Percentiles rank a stretch among this genome's conserved stretches.
phyloP scores from a whole-genome alignment of 2,888 invertebrate genomes.

The Callyntrura guangdongensis region DNA sequence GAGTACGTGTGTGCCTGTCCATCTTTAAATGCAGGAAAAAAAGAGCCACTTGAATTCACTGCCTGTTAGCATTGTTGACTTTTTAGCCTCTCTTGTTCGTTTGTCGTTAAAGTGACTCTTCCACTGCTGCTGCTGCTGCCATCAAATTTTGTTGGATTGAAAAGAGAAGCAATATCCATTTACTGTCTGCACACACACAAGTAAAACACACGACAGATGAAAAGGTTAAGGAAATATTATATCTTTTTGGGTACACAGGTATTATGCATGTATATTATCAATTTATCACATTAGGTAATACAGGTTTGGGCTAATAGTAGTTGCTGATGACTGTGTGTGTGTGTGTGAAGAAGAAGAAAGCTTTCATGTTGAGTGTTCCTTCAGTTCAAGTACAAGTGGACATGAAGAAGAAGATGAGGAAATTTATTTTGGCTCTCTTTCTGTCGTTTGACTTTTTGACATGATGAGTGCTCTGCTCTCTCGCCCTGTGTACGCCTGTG shows the following conservation, averaged over 20 bases:
- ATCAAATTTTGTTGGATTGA: conserved; percentile 29
- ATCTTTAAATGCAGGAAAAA: conserved; percentile 62
- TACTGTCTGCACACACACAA: neutral
- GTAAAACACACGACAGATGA: too few species aligned
- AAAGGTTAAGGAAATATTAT: conserved; percentile 42
- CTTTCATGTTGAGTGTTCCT: conserved; percentile 58
- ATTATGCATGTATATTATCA: neutral
- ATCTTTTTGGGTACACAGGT: neutral
- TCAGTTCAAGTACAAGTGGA: conserved; percentile 68
- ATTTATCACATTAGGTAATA: neutral
- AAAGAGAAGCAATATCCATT: neutral
- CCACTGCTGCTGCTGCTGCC: neutral
- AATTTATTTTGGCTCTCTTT: conserved; percentile 51
- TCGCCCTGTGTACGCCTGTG: neutral
- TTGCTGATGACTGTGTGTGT: neutral
- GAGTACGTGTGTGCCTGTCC: conserved; percentile 42
- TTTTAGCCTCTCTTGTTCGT: conserved; percentile 71
- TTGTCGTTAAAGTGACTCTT: conserved; percentile 12
- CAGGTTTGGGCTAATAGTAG: neutral
- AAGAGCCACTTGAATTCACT: conserved; percentile 72
- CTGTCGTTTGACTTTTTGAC: conserved; percentile 50
- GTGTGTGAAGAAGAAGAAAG: neutral
- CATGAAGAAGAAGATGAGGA: conserved; percentile 59
- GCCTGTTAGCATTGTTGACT: conserved; percentile 74
- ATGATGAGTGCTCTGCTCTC: conserved; percentile 47